Percentiles rank a stretch among this genome's conserved stretches.
These are phyloP conservation scores for Lagorchestes hirsutus DNA, from an alignment of 2,797 vertebrate species.

Conservation along the genomic window DNA sequence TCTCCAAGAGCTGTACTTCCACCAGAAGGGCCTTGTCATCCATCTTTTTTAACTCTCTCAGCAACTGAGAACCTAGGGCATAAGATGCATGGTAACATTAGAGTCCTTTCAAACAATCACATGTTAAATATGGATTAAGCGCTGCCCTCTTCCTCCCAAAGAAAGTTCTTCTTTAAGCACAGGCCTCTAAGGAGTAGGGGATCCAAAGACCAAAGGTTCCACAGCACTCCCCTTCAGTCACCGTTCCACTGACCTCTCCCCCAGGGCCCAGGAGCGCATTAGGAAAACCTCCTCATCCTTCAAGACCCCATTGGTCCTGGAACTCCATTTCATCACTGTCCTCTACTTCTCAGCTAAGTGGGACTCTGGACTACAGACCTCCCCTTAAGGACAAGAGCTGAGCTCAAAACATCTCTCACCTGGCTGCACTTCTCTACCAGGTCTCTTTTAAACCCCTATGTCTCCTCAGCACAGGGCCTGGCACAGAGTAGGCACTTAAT, in stretches of 20 bases:
- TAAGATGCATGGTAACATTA: constrained; percentile 2
- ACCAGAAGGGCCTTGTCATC: constrained; percentile 98
- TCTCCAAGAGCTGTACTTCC: constrained; percentile 98
- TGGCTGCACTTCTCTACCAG: background rate
- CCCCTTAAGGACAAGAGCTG: background rate
- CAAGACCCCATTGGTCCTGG: background rate
- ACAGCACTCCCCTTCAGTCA: background rate
- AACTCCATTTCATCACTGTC: background rate
- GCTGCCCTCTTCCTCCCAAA: background rate
- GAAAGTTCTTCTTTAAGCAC: background rate
- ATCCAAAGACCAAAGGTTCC: background rate
- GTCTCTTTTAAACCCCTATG: background rate
- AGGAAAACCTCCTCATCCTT: background rate
- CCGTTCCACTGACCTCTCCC: background rate
- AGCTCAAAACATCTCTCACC: background rate
- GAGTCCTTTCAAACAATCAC: background rate
- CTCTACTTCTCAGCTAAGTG: background rate
- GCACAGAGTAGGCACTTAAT: background rate
- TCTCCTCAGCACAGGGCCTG: background rate
- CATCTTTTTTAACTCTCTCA: constrained; percentile 99
- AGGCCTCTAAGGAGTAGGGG: background rate
- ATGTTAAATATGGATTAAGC: background rate
- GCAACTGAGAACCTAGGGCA: constrained; percentile 92
- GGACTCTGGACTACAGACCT: background rate
- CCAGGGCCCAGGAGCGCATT: background rate